Evolutionary conservation across 2,888 invertebrate genomes (phyloP), one percentile per base, ranked within the genome.

Genomic region (Drosophila antonietae): DNA sequence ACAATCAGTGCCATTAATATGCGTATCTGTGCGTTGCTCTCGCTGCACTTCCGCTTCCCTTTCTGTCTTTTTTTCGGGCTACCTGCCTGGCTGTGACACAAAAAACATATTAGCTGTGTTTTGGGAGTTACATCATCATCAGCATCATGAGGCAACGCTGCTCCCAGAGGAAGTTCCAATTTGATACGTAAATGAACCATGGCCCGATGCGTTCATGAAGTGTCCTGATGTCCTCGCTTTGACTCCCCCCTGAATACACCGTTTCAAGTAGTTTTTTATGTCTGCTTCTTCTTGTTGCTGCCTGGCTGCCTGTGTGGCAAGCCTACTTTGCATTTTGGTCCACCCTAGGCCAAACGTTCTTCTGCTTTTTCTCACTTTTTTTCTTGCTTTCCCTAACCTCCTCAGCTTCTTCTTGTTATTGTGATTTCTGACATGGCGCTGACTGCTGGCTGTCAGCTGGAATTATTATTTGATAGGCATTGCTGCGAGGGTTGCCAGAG

Each of bases 131-230:
- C 73, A 49, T 41, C 77, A 69, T 61, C 66, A 66, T 23, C 61
- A 31, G 53, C 63, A 31, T 39, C 63, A 44, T 5, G 55, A 60
- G 75, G 47, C 66, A 14, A 49, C 66, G 74, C 64, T 60, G 77
- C 73, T 82, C 81, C 83, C 78, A 87, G 80, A 91, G 90, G 90
- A 91, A 87, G 88, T 89, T 78, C 77, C 89, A 90, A 91, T 91
- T 91, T 91, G 90, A 80, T 79, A 87, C 89, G 90, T 90, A 90
- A 91, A 91, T 91, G 91, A 91, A 91, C 89, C 91, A 68, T 84
- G 80, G 62, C 67, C 73, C 73, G 80, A 78, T 84, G 77, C 80
- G 75, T 78, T 75, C 81, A 72, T 77, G 62, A 79, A 76, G 78
- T 70, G 75, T 55, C 60, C 74, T 67, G 75, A 55, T 60, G 56